Evolutionary conservation across 1,140 invertebrate genomes (phyloP), one percentile per base, ranked within the genome.

Genomic region (Cepaea nemoralis): DNA sequence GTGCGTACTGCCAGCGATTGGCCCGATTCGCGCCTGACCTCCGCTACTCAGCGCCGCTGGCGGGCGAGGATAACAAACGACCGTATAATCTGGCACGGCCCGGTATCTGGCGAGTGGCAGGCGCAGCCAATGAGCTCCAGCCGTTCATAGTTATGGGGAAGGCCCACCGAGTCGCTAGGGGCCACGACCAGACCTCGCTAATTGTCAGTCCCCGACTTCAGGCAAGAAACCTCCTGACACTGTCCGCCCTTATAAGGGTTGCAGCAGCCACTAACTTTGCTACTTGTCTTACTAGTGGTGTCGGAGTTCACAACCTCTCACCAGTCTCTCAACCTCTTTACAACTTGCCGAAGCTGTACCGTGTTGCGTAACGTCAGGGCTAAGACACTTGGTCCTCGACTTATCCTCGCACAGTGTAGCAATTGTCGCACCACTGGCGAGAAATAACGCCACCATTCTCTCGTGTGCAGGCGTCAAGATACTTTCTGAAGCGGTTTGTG

Each of bases 161-260:
- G 48, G 27, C 55, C 75, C 33, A n/a, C 75, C 48, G 33, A 37
- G 55, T 77, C 75, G 55, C 24, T 33, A 39, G 48, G 86, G 89
- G 88, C 86, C 85, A 83, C 83, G 90, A 91, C 90, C 89, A 89
- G 80, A 80, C 84, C 86, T 81, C 85, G 84, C 83, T 85, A 85
- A 88, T 89, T 91, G 90, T 91, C 89, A 90, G 88, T 89, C 88
- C 86, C 83, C 88, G 88, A 88, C 88, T 86, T 85, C 85, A 84
- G 88, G 87, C 86, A 86, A 88, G 87, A 88, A 89, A 88, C 84
- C 88, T 63, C 70, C 82, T 83, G 82, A 83, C 82, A 83, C 78
- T 79, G 82, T 77, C 82, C 77, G 77, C 66, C 82, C 82, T 70
- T 83, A 83, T 81, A 83, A 83, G 82, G 82, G 79, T 67, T 27